Evolutionary conservation across 2,888 invertebrate species (phyloP), one percentile per base, ranked within the genome.

Genomic region (Caenorhabditis japonica): DNA sequence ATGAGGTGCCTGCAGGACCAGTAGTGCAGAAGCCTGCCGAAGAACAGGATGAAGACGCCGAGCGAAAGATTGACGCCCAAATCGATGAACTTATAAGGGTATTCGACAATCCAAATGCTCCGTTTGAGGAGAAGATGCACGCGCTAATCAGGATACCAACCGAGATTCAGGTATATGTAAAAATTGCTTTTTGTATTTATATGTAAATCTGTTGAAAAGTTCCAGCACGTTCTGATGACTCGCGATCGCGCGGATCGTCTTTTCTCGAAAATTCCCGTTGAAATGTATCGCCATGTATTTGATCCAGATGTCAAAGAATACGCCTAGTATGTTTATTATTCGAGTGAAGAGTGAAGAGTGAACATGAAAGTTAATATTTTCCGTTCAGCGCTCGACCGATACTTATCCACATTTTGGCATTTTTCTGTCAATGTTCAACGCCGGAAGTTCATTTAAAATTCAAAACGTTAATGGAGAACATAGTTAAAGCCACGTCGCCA

Each of bases 231-330:
- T 17, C 21, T 47, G 3, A 27, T 69, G 17, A 60, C 15, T 8
- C 25, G 25, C 0, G 55, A 69, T 19, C 60, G 46, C 8, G 36
- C 47, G 8, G 49, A 69, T 17, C 53, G 34, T 21, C 49, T 69
- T 2, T 69, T 69, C 60, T n/a, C 21, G 2, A 33, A 23, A 8
- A 33, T 60, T 21, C 69, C 60, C 0, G 15, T 49, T 4, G 69
- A 69, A 19, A 15, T 69, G 17, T 49, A 43, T 15, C 10, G 34
- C 7, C 15, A 60, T 23, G 39, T 55, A 34, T 47, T 69, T 12
- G 41, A 53, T 4, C 41, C 46, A 19, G 15, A 39, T 17, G 34
- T 53, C 8, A 30, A 27, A 1, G 53, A 53, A n/a, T 52, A 43
- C 34, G 30, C 17, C 0, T 13, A 25, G 60, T 61, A 33, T 12